These are phyloP conservation scores for Junonia oenone DNA, from an alignment of 2,888 invertebrate species.

Conservation along the genomic window DNA sequence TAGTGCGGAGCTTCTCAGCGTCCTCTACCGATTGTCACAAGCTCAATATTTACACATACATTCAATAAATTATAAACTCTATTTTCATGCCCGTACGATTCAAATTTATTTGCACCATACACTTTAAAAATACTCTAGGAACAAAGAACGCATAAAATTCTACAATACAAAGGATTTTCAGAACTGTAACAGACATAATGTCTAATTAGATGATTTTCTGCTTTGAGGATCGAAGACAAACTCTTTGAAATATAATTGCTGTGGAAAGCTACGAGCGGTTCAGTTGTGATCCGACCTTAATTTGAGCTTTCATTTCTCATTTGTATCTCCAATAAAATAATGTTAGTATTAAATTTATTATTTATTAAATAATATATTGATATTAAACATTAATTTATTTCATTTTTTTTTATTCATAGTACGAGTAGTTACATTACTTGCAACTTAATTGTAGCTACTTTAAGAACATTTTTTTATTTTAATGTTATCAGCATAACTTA, in stretches of 20 bases:
- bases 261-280: neutral
- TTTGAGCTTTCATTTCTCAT: neutral
- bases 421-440: too few relatives aligned
- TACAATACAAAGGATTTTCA: slow-evolving; percentile 72
- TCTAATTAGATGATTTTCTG: slow-evolving; percentile 68
- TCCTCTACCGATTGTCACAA: slow-evolving; percentile 62
- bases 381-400: too few relatives aligned
- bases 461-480: too few relatives aligned
- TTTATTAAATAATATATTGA: too few relatives aligned
- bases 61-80: slow-evolving; percentile 39
- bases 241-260: slow-evolving; percentile 23
- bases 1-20: slow-evolving; percentile 55
- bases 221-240: slow-evolving; percentile 36
- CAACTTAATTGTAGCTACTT: too few relatives aligned
- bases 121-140: slow-evolving; percentile 53
- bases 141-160: slow-evolving; percentile 72
- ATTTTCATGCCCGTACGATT: slow-evolving; percentile 35
- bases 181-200: slow-evolving; percentile 69
- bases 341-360: too few relatives aligned
- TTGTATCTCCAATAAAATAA: too few relatives aligned
- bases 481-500: too few relatives aligned
- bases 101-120: slow-evolving; percentile 28
- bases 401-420: too few relatives aligned
- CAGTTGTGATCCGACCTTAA: neutral
- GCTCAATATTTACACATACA: slow-evolving; percentile 51